Percentiles rank a stretch among this genome's conserved stretches.
phyloP scores from a whole-genome alignment of 2,888 invertebrate genomes.

The Drosophila quinaria region DNA sequence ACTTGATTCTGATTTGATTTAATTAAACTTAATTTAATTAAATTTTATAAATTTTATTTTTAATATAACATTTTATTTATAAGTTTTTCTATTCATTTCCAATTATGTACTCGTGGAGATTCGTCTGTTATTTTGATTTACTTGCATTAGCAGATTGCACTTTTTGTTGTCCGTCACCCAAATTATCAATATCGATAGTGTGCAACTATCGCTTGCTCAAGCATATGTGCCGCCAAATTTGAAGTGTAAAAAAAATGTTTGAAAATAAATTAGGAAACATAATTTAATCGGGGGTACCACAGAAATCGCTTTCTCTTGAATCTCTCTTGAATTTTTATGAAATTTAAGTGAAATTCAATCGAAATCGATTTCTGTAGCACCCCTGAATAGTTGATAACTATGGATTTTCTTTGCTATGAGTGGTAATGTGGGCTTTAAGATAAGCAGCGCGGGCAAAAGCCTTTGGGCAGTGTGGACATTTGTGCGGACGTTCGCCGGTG shows the following conservation, averaged over 20 bases:
- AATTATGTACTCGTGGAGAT: neutral
- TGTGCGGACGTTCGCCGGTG: slow-evolving; percentile 45
- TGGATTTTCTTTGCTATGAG: slow-evolving; percentile 8
- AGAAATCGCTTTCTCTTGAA: too few species aligned
- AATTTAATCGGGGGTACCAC: too few species aligned
- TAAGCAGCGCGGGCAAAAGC: slow-evolving; percentile 37
- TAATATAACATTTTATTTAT: neutral
- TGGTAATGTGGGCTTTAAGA: slow-evolving; percentile 34
- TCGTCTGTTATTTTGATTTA: neutral
- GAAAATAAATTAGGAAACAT: neutral
- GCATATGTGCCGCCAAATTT: neutral
- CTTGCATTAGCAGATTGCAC: neutral
- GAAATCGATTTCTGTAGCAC: too few species aligned
- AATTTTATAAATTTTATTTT: neutral
- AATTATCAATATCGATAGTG: too few species aligned
- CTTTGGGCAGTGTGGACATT: slow-evolving; percentile 38
- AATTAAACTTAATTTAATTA: neutral
- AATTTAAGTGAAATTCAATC: too few species aligned
- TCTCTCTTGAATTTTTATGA: too few species aligned
- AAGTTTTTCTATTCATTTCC: too few species aligned
- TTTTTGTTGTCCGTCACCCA: neutral
- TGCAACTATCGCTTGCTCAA: neutral
- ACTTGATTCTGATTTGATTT: neutral
- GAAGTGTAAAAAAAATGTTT: neutral
- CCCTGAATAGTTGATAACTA: neutral